These are phyloP conservation scores for Ischnus inquisitorius DNA, from an alignment of 2,888 invertebrate species.

Conservation along the genomic window DNA sequence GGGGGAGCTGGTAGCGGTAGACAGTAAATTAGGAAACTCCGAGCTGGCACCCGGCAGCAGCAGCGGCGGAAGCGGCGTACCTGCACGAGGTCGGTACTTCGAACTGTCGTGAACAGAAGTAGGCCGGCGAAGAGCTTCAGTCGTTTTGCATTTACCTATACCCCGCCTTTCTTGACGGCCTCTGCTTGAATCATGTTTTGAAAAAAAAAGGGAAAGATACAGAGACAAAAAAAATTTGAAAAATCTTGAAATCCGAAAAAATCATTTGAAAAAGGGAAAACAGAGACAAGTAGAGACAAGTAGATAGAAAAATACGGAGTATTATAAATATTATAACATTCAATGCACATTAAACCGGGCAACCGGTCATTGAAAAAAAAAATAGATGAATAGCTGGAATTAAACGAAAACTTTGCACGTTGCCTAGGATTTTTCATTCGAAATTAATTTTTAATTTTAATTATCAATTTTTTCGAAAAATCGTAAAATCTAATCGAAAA, in stretches of 20 bases:
- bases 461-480: no score
- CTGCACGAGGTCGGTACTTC: constrained; percentile 6
- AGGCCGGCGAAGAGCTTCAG: constrained; percentile 3
- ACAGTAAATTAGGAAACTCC: constrained; percentile 18
- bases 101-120: constrained; percentile 11
- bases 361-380: not conserved
- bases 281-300: no score
- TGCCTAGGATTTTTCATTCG: no score
- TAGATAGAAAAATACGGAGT: no score
- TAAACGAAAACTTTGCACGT: no score
- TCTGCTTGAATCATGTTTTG: no score
- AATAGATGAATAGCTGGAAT: no score
- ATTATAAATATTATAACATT: no score
- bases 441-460: no score
- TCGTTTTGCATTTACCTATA: constrained; percentile 16
- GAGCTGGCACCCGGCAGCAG: not conserved
- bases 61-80: not conserved
- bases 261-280: no score
- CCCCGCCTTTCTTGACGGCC: not conserved
- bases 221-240: not conserved
- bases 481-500: no score
- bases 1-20: not conserved
- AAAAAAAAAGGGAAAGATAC: not conserved
- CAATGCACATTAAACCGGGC: not conserved
- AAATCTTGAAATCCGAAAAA: no score